Evolutionary conservation across 1,140 invertebrate genomes (phyloP), one percentile per base, ranked within the genome.

Genomic region (Drosophila busckii): DNA sequence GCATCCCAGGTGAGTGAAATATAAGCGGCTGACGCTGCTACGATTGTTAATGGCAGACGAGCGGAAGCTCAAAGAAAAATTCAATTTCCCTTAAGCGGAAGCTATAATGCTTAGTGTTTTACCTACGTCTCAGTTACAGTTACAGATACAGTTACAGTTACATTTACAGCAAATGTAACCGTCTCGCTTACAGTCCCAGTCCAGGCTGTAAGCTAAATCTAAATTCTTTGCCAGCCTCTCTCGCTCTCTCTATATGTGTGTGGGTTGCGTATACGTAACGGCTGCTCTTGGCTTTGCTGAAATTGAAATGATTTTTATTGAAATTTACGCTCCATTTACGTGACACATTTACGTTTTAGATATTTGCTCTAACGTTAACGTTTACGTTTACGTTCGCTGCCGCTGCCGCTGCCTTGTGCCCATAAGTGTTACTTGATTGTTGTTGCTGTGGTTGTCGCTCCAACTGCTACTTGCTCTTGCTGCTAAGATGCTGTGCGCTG

Each of bases 1-100:
- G 28, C 88, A 89, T 69, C 83, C 88, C n/a, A 90, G 90, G 92
- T 93, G 59, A 89, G 90, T 88, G 34, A n/a, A 19, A 20, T 19
- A n/a, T 31, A 22, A 49, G 48, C 52, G 35, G 37, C 37, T 58
- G 17, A 29, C 15, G n/a, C n/a, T n/a, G n/a, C n/a, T 42, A 16
- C 2, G 17, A 50, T 63, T 63, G 53, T 50, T 58, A 59, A 63
- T 52, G 26, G 40, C 37, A 40, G 38, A 42, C 10, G 37, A 38
- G 19, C 45, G 20, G 35, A 48, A 45, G 29, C 19, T 31, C 19
- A 23, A 38, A 19, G 58, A 59, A 82, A 82, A 82, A 82, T 82
- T 82, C 76, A 82, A 82, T 82, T 82, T 82, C 75, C 75, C 45
- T 10, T 66, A 17, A 49, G 53, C 75, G 75, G 75, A 82, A 82